Conservation (phyloP, 64 coral and sea anemone genomes). For the Montipora sp. region DNA sequence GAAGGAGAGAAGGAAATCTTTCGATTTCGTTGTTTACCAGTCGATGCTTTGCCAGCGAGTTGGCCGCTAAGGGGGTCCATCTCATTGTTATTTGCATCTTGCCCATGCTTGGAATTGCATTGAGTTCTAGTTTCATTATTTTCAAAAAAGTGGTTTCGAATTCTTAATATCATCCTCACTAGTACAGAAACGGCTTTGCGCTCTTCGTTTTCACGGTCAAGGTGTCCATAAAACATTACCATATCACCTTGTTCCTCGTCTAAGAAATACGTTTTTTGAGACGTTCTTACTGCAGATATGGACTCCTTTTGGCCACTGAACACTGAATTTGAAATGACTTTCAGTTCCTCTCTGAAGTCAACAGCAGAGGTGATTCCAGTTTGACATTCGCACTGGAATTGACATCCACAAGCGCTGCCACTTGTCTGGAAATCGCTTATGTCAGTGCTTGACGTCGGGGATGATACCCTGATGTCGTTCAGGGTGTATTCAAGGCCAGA, state of each 20-base stretch:
- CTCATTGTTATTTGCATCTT: constrained; percentile 56
- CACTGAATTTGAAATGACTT: constrained; percentile 75
- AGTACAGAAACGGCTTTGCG: constrained; percentile 66
- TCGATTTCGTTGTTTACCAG: not conserved
- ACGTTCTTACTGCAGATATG: constrained; percentile 16
- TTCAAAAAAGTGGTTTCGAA: constrained; percentile 89
- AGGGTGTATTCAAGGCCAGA: not conserved
- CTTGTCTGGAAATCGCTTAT: constrained; percentile 75
- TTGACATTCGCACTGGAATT: constrained; percentile 78
- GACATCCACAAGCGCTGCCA: constrained; percentile 47
- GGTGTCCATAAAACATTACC: constrained; percentile 56
- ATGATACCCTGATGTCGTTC: constrained; percentile 34
- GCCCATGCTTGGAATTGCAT: not conserved
- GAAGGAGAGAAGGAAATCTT: constrained; percentile 89
- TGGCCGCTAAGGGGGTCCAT: not conserved
- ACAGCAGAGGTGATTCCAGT: constrained; percentile 71
- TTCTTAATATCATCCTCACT: constrained; percentile 76
- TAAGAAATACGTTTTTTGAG: constrained; percentile 49
- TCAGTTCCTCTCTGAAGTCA: constrained; percentile 85
- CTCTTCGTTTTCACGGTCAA: not conserved
- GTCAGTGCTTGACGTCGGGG: constrained; percentile 74
- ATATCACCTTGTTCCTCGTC: constrained; percentile 89
- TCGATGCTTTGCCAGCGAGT: not conserved
- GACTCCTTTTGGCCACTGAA: constrained; percentile 48
- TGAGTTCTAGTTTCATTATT: constrained; percentile 46